Base-by-base conservation (phyloP, 2,113 vertebrate genomes). In the Manacus vitellinus region DNA sequence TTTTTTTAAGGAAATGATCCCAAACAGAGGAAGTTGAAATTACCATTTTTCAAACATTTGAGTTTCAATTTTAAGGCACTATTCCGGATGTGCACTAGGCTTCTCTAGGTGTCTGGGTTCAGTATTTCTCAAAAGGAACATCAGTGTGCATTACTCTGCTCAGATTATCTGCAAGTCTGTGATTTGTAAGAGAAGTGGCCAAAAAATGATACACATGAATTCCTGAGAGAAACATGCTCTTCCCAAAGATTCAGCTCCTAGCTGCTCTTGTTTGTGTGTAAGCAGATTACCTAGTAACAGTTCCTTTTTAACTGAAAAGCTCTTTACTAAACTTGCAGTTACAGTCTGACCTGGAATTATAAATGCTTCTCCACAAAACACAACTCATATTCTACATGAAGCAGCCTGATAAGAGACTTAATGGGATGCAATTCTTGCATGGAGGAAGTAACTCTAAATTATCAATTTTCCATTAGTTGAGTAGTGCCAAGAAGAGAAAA, bases 231-330 rank as follows among this genome's bases (percentile, higher is more conserved):
- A 88, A 78, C 30, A 43, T 22, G 39, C n/a, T 92, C 8, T 8
- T 35, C 35, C 55, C 8, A 39, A 43, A 22, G 46, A 49, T 41
- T 41, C 58, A 93, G 33, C 12, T 85, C 58, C 71, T 24, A 76
- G 30, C 9, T 47, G 28, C 31, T 51, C 59, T 44, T 75, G 8
- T n/a, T n/a, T 0, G 0, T 19, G 10, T 18, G 6, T 11, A 66
- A 54, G 33, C 68, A 10, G 6, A 14, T 65, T 88, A 79, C 14
- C 11, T 28, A 39, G 19, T 11, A 81, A 68, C 11, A 0, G 1
- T 1, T 54, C 51, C 7, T 62, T 77, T 90, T 80, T 31, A 71
- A 37, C 24, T 30, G 21, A 80, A 92, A 76, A 88, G 6, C 24
- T 76, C 81, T 82, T 66, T 52, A 27, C 16, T 79, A 74, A 94